Evolutionary conservation across 2,888 invertebrate species (phyloP).

Genomic region (Megaustenia siamemsis): DNA sequence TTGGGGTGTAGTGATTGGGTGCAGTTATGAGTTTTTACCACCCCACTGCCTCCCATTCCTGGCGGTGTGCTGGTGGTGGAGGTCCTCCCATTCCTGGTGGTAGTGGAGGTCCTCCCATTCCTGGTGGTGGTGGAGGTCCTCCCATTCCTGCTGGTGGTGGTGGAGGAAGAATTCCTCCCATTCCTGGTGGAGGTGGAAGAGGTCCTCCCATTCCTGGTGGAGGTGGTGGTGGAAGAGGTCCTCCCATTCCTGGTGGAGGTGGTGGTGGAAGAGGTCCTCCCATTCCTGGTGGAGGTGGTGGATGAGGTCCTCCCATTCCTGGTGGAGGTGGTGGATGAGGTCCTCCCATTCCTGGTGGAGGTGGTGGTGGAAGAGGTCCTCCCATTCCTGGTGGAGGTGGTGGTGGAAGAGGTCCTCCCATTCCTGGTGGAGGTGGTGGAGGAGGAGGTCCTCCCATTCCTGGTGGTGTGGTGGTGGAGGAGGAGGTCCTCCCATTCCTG

Average conservation of each 20-base stretch:
- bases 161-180: conserved; percentile 75
- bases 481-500: too few relatives aligned
- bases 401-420: too few relatives aligned
- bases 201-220: conserved; percentile 72
- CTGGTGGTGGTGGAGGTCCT: conserved; percentile 75
- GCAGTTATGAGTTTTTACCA: conserved; percentile 51
- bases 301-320: conserved; percentile 78
- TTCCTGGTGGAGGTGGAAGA: conserved; percentile 73
- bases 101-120: conserved; percentile 61
- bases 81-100: conserved; percentile 57
- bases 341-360: conserved; percentile 62
- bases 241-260: conserved; percentile 56
- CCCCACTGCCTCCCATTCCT: conserved; percentile 48
- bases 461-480: too few relatives aligned
- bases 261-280: too few relatives aligned
- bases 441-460: too few relatives aligned
- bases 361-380: conserved; percentile 70
- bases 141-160: conserved; percentile 62
- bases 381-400: conserved; percentile 62
- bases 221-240: conserved; percentile 69
- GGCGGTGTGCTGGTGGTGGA: conserved; percentile 42
- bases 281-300: conserved; percentile 75
- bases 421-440: conserved; percentile 65
- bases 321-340: conserved; percentile 75
- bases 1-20: conserved; percentile 85